Conservation (phyloP, 2,888 invertebrate species). For the Drosophila monieri region DNA sequence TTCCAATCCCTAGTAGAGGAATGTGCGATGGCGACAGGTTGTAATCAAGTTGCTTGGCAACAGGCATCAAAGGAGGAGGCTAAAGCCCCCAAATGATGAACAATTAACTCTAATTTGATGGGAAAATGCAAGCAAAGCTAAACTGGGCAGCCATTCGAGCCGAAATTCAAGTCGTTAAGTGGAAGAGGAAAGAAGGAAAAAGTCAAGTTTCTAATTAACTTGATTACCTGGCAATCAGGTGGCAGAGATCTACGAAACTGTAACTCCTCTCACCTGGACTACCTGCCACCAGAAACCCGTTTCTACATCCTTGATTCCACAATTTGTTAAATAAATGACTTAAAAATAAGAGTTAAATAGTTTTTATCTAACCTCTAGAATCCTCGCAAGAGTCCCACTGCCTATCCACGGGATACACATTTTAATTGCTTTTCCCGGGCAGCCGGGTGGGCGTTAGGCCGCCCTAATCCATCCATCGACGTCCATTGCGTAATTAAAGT, state of each 20-base stretch:
- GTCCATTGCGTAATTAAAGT: slow-evolving; percentile 70
- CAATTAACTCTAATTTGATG: slow-evolving; percentile 74
- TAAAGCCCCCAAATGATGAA: slow-evolving; percentile 66
- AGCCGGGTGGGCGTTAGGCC: slow-evolving; percentile 46
- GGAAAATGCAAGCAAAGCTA: slow-evolving; percentile 72
- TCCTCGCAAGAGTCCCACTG: slow-evolving; percentile 1
- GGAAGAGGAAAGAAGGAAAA: slow-evolving; percentile 5
- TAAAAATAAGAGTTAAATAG: too few relatives aligned
- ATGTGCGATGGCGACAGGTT: slow-evolving; percentile 31
- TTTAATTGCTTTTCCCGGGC: slow-evolving; percentile 69
- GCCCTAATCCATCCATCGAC: slow-evolving; percentile 67
- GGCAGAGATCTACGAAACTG: slow-evolving; percentile 60
- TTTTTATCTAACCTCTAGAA: neutral
- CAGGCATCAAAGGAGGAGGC: slow-evolving; percentile 61
- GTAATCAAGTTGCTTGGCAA: slow-evolving; percentile 66
- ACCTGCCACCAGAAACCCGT: too few relatives aligned
- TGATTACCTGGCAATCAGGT: slow-evolving; percentile 58
- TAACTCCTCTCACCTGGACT: slow-evolving; percentile 50
- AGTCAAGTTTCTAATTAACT: slow-evolving; percentile 67
- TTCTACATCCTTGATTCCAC: too few relatives aligned
- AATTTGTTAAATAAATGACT: too few relatives aligned
- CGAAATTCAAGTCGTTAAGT: too few relatives aligned
- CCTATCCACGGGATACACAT: slow-evolving; percentile 58
- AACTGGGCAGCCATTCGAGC: too few relatives aligned
- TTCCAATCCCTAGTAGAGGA: too few relatives aligned